Evolutionary conservation across 2,888 invertebrate genomes (phyloP).

Genomic region (Monopis laevigella): DNA sequence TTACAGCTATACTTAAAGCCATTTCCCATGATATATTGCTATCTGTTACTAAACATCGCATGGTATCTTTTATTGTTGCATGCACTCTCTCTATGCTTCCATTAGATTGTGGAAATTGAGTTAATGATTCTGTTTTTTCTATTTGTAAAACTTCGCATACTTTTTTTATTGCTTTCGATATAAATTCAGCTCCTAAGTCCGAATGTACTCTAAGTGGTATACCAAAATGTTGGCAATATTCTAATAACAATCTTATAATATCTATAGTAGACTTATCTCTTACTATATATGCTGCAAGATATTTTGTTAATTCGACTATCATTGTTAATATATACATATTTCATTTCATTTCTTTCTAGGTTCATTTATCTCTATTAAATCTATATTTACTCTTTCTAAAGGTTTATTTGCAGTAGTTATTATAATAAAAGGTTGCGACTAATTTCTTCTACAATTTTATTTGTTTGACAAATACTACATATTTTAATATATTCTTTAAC

Average conservation of each 20-base stretch:
- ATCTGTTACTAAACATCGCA: too few relatives aligned
- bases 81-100: constrained; percentile 27
- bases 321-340: constrained; percentile 26
- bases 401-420: constrained; percentile 28
- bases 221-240: constrained; percentile 29
- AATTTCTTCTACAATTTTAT: constrained; percentile 26
- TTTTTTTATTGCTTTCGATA: constrained; percentile 26
- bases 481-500: constrained; percentile 25
- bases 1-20: too few relatives aligned
- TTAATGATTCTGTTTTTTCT: constrained; percentile 25
- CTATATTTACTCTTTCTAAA: constrained; percentile 27
- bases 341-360: constrained; percentile 23
- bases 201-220: constrained; percentile 28
- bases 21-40: too few relatives aligned
- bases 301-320: constrained; percentile 27
- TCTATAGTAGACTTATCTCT: constrained; percentile 27
- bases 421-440: constrained; percentile 27
- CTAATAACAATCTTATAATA: constrained; percentile 23
- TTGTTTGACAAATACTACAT: constrained; percentile 24
- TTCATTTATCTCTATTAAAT: constrained; percentile 29
- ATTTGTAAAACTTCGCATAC: constrained; percentile 25
- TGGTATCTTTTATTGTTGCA: constrained; percentile 25
- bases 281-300: constrained; percentile 28
- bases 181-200: constrained; percentile 28
- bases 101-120: constrained; percentile 28